Percentiles rank a stretch among this genome's conserved stretches.
Conservation (phyloP, 2,113 vertebrate species). For the Halcyon senegalensis region DNA sequence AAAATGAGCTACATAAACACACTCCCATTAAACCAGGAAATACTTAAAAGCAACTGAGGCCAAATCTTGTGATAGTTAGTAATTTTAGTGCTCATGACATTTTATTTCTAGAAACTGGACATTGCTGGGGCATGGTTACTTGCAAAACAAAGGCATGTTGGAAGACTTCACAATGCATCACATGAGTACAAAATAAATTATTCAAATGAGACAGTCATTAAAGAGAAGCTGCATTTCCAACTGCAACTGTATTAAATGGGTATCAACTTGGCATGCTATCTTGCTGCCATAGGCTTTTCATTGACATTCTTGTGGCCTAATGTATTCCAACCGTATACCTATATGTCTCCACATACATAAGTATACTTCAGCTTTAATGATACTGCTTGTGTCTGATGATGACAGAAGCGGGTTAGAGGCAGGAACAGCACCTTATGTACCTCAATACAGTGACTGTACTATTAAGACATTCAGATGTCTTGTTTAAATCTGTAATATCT, state of each 20-base stretch:
- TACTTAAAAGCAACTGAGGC: not conserved
- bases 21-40: not conserved
- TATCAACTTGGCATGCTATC: not conserved
- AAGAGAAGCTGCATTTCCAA: not conserved
- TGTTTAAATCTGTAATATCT: not conserved
- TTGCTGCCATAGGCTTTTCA: not conserved
- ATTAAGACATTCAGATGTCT: not conserved
- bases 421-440: not conserved
- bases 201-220: not conserved
- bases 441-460: not conserved
- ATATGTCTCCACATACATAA: not conserved
- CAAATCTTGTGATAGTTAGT: not conserved
- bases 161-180: not conserved
- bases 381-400: not conserved
- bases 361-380: not conserved
- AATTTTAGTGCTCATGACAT: not conserved
- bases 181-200: not conserved
- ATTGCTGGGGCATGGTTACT: slow-evolving; percentile 29
- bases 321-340: not conserved
- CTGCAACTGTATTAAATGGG: not conserved
- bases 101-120: slow-evolving; percentile 46
- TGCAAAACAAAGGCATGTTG: not conserved
- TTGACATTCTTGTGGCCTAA: not conserved
- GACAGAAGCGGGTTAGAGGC: not conserved
- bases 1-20: not conserved